These are phyloP conservation scores for Danaus melanippus DNA, from an alignment of 1,140 invertebrate species.

Conservation along the genomic window DNA sequence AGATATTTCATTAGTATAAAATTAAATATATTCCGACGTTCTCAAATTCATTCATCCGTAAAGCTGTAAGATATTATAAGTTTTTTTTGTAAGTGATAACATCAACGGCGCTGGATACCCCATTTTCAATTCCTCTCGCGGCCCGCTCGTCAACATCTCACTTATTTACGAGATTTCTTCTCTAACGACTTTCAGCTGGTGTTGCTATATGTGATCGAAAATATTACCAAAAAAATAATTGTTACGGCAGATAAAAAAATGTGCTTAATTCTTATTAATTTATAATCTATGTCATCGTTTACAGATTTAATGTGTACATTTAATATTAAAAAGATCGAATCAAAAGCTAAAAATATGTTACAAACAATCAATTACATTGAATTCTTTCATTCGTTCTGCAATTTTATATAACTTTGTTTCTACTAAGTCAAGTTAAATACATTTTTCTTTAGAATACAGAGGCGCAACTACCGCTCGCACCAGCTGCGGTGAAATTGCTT, in stretches of 20 bases:
- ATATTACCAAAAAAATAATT: neutral
- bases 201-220: conserved; percentile 2
- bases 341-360: too few relatives aligned
- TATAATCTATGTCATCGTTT: too few relatives aligned
- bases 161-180: conserved; percentile 57
- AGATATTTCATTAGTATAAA: too few relatives aligned
- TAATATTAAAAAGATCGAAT: too few relatives aligned
- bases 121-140: conserved; percentile 48
- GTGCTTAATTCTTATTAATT: conserved; percentile 3
- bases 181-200: conserved; percentile 42
- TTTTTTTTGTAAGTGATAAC: neutral
- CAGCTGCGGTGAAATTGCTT: conserved; percentile 64
- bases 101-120: conserved; percentile 1
- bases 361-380: too few relatives aligned
- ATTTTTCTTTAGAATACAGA: too few relatives aligned
- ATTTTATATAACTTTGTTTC: too few relatives aligned
- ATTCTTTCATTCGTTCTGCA: too few relatives aligned
- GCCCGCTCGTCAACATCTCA: conserved; percentile 52
- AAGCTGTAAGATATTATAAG: neutral
- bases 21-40: too few relatives aligned
- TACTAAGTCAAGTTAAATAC: too few relatives aligned
- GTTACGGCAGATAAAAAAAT: neutral
- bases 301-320: too few relatives aligned
- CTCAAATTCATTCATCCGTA: too few relatives aligned
- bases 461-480: conserved; percentile 31